phyloP scores from a whole-genome alignment of 2,888 invertebrate species.

The Coleophora flavipennella region DNA sequence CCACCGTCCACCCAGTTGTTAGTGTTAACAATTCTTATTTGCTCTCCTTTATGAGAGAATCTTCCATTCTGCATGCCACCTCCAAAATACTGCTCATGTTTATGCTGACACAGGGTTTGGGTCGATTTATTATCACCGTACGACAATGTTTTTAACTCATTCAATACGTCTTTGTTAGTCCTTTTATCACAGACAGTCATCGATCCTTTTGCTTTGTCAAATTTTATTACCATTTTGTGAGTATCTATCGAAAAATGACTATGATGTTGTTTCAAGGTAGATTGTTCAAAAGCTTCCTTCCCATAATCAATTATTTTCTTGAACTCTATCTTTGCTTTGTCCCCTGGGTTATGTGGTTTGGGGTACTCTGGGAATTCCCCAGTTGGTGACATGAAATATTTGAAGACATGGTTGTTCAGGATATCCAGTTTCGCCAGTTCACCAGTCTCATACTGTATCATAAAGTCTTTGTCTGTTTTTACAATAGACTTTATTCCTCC shows the following conservation, averaged over 20 bases:
- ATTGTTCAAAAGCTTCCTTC: conserved; percentile 34
- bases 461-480: conserved; percentile 37
- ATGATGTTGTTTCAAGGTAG: conserved; percentile 27
- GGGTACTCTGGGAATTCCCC: conserved; percentile 49
- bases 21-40: conserved; percentile 46
- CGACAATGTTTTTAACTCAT: conserved; percentile 35
- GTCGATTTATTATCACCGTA: conserved; percentile 30
- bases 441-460: conserved; percentile 37
- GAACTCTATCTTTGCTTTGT: background rate
- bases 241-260: conserved; percentile 34
- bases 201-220: conserved; percentile 42
- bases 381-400: conserved; percentile 53
- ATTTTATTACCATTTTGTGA: conserved; percentile 39
- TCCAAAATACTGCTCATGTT: conserved; percentile 52
- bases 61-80: conserved; percentile 65
- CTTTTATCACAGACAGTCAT: conserved; percentile 42
- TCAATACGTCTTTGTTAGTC: conserved; percentile 40
- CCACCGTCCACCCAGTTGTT: conserved; percentile 55
- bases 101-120: conserved; percentile 36
- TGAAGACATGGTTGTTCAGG: conserved; percentile 51
- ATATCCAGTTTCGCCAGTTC: conserved; percentile 44
- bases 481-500: conserved; percentile 30
- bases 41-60: conserved; percentile 53
- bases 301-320: conserved; percentile 36
- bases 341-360: conserved; percentile 31